Base-by-base conservation (phyloP, 2,113 vertebrate species). In the Muntiacus muntjak region DNA sequence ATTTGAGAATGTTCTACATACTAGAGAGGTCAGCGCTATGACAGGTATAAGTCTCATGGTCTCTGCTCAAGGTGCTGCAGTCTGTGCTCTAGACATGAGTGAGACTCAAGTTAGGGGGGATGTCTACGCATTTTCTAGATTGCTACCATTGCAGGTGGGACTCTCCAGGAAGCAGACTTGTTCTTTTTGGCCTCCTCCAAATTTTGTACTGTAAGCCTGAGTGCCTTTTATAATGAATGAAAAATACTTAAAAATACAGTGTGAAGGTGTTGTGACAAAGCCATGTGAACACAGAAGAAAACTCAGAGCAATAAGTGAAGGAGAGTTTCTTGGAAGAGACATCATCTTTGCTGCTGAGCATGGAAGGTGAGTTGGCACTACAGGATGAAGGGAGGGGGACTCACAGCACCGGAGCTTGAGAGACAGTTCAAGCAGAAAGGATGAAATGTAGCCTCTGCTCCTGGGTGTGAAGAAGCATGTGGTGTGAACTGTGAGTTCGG, bases 351-450 rank as follows among this genome's bases (percentile, higher is more conserved):
- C 23, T 2, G 4, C 16, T 12, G 30, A n/a, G 50, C 14, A 6
- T 47, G 33, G 30, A 93, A 55, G 30, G 30, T 17, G 45, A 50
- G 25, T 28, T 1, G 3, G 7, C 45, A 7, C 4, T 2, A 14
- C 43, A 16, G 3, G 19, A 11, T 45, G n/a, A 57, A 33, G 25
- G 55, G 17, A 4, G 0, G 1, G 30, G 30, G 26, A 33, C 1
- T 0, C 10, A 1, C 0, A 4, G 9, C n/a, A 23, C 21, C 3
- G 1, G 84, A 11, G 6, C 45, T 43, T 7, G 40, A 86, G 26
- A 84, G 74, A 16, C 17, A 36, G 60, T 54, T 55, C 74, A 81
- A 79, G 52, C 33, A 64, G 74, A 33, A 92, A 76, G 52, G 84
- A 60, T 3, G 19, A 57, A 55, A 36, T 0, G 52, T 3, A 26